phyloP scores from a whole-genome alignment of 1,140 invertebrate species.

The Steinernema feltiae region DNA sequence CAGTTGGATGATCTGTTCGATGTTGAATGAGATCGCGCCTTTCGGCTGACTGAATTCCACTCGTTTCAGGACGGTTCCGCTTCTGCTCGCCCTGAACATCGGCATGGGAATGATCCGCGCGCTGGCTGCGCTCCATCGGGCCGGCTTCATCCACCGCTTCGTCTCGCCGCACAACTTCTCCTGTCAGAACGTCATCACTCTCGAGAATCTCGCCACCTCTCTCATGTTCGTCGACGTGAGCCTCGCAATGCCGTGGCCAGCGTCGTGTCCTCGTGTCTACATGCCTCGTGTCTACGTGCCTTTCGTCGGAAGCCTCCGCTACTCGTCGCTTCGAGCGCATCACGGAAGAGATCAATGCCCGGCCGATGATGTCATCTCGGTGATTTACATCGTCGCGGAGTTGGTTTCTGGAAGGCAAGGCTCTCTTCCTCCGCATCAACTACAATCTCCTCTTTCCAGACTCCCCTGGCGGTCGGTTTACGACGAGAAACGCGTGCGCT shows the following conservation, averaged over 20 bases:
- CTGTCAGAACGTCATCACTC: slow-evolving; percentile 21
- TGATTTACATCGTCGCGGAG: slow-evolving; percentile 37
- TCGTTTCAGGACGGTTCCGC: slow-evolving; percentile 18
- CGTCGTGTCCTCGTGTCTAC: too few species aligned
- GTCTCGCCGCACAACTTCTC: slow-evolving; percentile 37
- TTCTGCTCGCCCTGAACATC: slow-evolving; percentile 30
- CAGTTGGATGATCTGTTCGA: too few species aligned
- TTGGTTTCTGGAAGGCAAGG: slow-evolving; percentile 35
- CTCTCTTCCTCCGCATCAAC: neutral
- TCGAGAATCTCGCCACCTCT: slow-evolving; percentile 21
- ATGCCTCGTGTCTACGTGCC: slow-evolving; percentile 26
- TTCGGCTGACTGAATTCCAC: slow-evolving; percentile 8
- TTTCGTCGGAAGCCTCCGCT: slow-evolving; percentile 30
- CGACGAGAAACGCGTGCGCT: slow-evolving; percentile 24
- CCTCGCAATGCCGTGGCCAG: slow-evolving; percentile 35
- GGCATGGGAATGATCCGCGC: slow-evolving; percentile 30
- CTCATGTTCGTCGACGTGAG: slow-evolving; percentile 37
- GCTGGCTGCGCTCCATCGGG: slow-evolving; percentile 30
- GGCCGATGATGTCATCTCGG: slow-evolving; percentile 35
- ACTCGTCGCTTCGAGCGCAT: slow-evolving; percentile 23
- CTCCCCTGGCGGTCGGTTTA: slow-evolving; percentile 34
- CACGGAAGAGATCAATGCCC: slow-evolving; percentile 30
- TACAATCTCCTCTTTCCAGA: slow-evolving; percentile 23
- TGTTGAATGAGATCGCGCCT: too few species aligned
- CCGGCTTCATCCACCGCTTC: slow-evolving; percentile 33